Percentiles rank a stretch among this genome's conserved stretches.
Evolutionary conservation across 2,888 invertebrate genomes (phyloP).

Genomic region (Entomobrya multifasciata): DNA sequence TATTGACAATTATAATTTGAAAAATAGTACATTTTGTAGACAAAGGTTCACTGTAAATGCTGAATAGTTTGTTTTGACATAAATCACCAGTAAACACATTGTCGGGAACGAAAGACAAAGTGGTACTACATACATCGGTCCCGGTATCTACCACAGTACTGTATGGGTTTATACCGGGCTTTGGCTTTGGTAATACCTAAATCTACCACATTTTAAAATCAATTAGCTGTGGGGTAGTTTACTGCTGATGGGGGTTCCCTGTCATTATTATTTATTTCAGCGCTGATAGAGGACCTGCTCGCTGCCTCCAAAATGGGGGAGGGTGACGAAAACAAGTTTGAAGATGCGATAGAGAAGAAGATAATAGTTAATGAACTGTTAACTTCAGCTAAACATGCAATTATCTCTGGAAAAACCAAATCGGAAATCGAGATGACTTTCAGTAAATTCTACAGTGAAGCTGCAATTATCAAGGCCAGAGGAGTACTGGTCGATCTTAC

Average conservation of each 20-base stretch:
- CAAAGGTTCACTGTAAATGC: no score
- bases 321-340: no score
- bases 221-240: neutral
- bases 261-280: neutral
- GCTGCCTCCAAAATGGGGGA: no score
- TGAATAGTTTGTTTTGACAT: no score
- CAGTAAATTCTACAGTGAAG: no score
- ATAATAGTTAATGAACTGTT: neutral
- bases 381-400: neutral
- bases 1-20: no score
- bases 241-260: neutral
- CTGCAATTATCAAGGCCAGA: neutral
- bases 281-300: neutral
- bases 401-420: neutral
- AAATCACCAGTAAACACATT: slow-evolving; percentile 19
- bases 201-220: neutral
- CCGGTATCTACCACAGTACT: slow-evolving; percentile 1
- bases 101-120: neutral
- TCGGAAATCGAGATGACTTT: no score
- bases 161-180: neutral
- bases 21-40: no score
- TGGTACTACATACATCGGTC: neutral
- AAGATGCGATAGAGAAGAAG: no score
- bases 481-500: neutral
- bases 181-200: neutral